Conservation (phyloP, 2,888 invertebrate species). For the Terebella lapidaria region DNA sequence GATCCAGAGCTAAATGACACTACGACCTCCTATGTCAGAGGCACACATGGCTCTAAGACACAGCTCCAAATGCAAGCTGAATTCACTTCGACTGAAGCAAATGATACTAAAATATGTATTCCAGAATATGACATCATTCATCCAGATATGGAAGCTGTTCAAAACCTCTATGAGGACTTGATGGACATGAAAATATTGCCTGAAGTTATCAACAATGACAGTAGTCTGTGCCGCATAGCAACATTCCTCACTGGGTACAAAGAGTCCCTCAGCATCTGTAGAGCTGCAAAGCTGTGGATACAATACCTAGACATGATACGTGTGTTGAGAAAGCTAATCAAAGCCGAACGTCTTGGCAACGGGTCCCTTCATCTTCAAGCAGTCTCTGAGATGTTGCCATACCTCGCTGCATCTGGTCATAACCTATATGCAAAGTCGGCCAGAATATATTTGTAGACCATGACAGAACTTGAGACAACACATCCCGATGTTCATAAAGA, state of each 20-base stretch:
- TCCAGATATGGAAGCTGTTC: no score
- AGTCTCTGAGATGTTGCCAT: conserved; percentile 9
- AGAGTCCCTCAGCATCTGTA: background rate
- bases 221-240: no score
- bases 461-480: background rate
- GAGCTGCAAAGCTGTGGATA: background rate
- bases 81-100: no score
- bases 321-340: conserved; percentile 2
- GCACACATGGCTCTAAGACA: no score
- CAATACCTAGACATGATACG: conserved; percentile 9
- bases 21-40: no score
- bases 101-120: no score
- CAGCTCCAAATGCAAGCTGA: no score
- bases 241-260: background rate
- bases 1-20: no score
- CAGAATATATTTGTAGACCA: background rate
- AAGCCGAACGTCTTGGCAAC: conserved; percentile 8
- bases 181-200: no score
- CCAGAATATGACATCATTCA: no score
- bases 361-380: conserved; percentile 5
- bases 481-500: background rate
- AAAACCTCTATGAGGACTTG: no score
- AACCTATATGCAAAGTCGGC: conserved; percentile 8
- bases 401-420: conserved; percentile 12
- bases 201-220: no score